phyloP scores from a whole-genome alignment of 1,140 invertebrate genomes.

The Rhizoglyphus robini region DNA sequence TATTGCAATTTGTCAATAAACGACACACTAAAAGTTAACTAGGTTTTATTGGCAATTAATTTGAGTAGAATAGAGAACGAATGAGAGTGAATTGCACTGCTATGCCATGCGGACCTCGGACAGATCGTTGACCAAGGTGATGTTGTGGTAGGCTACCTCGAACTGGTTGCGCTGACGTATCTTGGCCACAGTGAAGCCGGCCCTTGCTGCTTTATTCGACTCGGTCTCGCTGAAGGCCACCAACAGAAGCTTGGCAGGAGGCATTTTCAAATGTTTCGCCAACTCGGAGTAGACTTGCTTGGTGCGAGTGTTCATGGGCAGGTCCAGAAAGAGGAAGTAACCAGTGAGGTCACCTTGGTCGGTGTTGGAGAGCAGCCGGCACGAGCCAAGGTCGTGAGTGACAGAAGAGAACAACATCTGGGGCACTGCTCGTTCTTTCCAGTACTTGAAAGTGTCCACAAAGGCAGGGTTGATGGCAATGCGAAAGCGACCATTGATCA shows the following conservation, averaged over 20 bases:
- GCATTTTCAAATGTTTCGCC: background rate
- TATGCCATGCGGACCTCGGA: background rate
- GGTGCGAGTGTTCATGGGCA: background rate
- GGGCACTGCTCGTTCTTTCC: background rate
- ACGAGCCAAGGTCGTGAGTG: background rate
- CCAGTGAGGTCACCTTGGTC: background rate
- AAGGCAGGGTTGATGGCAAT: background rate
- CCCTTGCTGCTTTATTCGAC: background rate
- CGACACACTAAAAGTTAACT: too few relatives aligned
- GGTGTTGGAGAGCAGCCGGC: background rate
- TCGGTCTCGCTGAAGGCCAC: conserved; percentile 4
- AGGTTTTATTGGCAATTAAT: too few relatives aligned
- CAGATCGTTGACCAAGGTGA: background rate
- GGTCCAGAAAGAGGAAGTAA: background rate
- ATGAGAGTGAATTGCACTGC: too few relatives aligned
- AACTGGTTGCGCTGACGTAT: background rate
- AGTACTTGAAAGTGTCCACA: background rate
- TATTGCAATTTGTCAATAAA: too few relatives aligned
- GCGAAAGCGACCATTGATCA: background rate
- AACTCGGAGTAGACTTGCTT: background rate
- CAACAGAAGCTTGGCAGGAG: background rate
- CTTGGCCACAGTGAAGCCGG: background rate
- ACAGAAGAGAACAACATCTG: background rate
- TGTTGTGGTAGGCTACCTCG: background rate
- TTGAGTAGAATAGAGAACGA: too few relatives aligned